phyloP scores from a whole-genome alignment of 2,888 invertebrate genomes.

The Arctia plantaginis region DNA sequence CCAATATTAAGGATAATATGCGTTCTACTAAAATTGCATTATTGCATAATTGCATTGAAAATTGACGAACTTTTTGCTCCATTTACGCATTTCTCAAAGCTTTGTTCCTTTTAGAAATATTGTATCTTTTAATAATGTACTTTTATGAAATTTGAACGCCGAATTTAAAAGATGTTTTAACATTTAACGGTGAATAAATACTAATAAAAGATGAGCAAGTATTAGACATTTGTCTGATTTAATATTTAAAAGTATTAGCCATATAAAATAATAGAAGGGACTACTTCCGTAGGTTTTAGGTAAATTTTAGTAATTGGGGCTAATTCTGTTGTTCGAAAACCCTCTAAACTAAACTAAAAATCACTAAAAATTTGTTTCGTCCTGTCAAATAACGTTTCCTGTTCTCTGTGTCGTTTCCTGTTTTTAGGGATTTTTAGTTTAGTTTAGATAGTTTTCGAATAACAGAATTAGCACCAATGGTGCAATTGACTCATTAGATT shows the following conservation, averaged over 20 bases:
- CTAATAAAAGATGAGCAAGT: not conserved
- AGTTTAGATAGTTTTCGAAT: no score
- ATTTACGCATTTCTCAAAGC: not conserved
- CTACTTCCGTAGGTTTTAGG: no score
- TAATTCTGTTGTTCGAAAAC: no score
- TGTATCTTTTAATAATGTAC: not conserved
- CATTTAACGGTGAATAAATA: not conserved
- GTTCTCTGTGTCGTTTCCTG: no score
- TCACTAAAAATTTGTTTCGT: no score
- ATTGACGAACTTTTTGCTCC: not conserved
- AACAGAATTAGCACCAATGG: no score
- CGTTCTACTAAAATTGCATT: not conserved
- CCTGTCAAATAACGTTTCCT: no score
- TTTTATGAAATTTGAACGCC: not conserved
- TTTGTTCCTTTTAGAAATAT: not conserved
- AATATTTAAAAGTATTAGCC: no score
- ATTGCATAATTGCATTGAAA: not conserved
- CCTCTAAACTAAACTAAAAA: no score
- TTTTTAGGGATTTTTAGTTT: no score
- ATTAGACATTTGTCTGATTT: not conserved
- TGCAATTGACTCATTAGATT: no score
- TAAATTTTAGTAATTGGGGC: no score
- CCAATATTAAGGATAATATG: not conserved
- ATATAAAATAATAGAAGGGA: not conserved
- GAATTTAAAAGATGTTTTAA: not conserved